These are phyloP conservation scores for Molanna angustata DNA, from an alignment of 2,888 invertebrate species.

Conservation along the genomic window DNA sequence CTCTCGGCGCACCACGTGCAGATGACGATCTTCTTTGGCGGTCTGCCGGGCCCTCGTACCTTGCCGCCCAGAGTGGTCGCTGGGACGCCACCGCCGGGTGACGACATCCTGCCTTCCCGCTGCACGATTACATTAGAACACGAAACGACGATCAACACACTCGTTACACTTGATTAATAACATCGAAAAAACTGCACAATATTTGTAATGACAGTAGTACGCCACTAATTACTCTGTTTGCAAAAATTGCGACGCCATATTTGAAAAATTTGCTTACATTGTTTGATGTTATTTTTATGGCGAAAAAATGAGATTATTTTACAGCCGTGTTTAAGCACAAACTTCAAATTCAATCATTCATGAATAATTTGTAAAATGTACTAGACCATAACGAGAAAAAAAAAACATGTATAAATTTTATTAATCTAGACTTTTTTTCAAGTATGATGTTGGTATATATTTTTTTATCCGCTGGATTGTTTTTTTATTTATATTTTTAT, in stretches of 20 bases:
- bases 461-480: too few species aligned
- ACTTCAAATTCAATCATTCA: too few species aligned
- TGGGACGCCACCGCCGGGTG: slow-evolving; percentile 27
- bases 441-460: too few species aligned
- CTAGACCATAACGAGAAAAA: too few species aligned
- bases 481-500: too few species aligned
- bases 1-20: slow-evolving; percentile 88
- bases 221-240: slow-evolving; percentile 21
- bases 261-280: slow-evolving; percentile 29
- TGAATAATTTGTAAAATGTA: too few species aligned
- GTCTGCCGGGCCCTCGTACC: slow-evolving; percentile 71
- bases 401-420: too few species aligned
- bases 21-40: slow-evolving; percentile 67
- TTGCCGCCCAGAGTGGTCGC: slow-evolving; percentile 45
- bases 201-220: slow-evolving; percentile 17
- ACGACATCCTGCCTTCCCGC: slow-evolving; percentile 26
- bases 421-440: too few species aligned
- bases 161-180: neutral
- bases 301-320: too few species aligned
- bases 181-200: slow-evolving; percentile 2
- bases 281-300: slow-evolving; percentile 3
- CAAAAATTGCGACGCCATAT: slow-evolving; percentile 27
- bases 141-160: neutral
- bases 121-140: slow-evolving; percentile 14
- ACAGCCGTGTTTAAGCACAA: too few species aligned